A percentile compares a stretch with the other conserved stretches of the same genome.
Conservation (phyloP, 2,797 vertebrate genomes). For the Hybognathus amarus region DNA sequence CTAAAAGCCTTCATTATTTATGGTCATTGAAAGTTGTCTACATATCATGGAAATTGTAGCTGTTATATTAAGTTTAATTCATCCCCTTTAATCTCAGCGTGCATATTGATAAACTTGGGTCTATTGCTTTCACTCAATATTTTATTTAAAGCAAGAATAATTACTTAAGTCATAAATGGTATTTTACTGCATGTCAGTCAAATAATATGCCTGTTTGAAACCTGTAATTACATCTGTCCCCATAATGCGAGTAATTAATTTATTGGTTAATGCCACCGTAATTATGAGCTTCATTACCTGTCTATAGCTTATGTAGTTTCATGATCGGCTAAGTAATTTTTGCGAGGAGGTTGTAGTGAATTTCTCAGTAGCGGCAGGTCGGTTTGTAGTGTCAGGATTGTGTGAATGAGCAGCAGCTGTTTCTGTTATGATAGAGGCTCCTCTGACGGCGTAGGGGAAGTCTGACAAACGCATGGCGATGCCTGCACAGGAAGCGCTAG, state of each 20-base stretch:
- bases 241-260: slow-evolving; percentile 38
- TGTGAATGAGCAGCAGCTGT: slow-evolving; percentile 56
- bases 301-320: slow-evolving; percentile 20
- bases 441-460: slow-evolving; percentile 5
- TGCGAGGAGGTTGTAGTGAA: not conserved
- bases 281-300: slow-evolving; percentile 53
- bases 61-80: not conserved
- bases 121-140: not conserved
- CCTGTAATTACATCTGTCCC: slow-evolving; percentile 55
- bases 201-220: slow-evolving; percentile 26
- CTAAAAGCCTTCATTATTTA: slow-evolving; percentile 18
- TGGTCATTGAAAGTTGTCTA: not conserved
- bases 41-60: not conserved
- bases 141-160: slow-evolving; percentile 25
- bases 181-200: slow-evolving; percentile 50
- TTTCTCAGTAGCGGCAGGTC: not conserved
- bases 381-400: slow-evolving; percentile 23
- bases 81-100: not conserved
- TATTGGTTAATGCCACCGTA: slow-evolving; percentile 49
- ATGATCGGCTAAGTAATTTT: not conserved
- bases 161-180: slow-evolving; percentile 24
- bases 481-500: slow-evolving; percentile 51
- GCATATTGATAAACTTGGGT: not conserved
- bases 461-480: slow-evolving; percentile 8
- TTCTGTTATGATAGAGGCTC: slow-evolving; percentile 39